Conservation (phyloP, 2,888 invertebrate genomes). For the Biston stratarius region DNA sequence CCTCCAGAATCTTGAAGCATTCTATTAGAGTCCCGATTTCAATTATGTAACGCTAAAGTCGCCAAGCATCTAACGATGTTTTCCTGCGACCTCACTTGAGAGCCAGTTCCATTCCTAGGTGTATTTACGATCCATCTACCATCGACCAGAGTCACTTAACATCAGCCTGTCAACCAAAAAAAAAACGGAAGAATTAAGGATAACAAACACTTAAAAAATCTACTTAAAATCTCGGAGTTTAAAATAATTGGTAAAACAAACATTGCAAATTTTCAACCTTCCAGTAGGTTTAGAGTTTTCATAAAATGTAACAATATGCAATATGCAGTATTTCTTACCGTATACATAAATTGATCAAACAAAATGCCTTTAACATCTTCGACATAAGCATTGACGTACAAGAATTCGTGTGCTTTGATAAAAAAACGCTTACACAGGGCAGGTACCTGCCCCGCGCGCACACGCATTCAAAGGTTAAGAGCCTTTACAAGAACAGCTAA, state of each 20-base stretch:
- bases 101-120: no score
- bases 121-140: no score
- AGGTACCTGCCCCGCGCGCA: constrained; percentile 31
- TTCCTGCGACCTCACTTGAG: no score
- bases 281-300: constrained; percentile 52
- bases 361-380: constrained; percentile 54
- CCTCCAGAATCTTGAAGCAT: no score
- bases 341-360: constrained; percentile 54
- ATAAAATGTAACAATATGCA: constrained; percentile 58
- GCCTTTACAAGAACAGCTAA: not conserved
- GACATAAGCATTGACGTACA: constrained; percentile 48
- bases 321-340: constrained; percentile 51
- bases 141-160: no score
- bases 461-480: not conserved
- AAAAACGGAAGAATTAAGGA: no score
- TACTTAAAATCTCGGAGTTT: no score
- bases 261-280: constrained; percentile 27
- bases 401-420: constrained; percentile 49
- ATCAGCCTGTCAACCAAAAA: no score
- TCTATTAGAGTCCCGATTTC: no score
- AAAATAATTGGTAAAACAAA: not conserved
- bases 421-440: constrained; percentile 46
- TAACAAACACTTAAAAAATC: no score
- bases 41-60: no score
- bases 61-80: no score